Evolutionary conservation across 2,888 invertebrate genomes (phyloP).

Genomic region (Crossocerus cetratus): DNA sequence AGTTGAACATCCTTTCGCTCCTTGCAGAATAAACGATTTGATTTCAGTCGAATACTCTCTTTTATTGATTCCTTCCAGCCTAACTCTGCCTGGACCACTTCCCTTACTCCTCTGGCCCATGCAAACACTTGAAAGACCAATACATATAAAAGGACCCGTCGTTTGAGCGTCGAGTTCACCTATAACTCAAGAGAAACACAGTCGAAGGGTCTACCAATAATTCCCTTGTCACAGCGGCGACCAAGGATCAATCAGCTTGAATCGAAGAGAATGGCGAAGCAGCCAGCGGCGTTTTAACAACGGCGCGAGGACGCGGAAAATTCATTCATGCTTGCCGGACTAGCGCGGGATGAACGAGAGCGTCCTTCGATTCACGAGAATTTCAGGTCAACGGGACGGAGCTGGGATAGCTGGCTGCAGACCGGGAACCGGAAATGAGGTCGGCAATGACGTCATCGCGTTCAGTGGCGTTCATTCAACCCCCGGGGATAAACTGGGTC

Average conservation of each 20-base stretch:
- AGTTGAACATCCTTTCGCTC: background rate
- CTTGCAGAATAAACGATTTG: background rate
- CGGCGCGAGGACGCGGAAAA: conserved; percentile 46
- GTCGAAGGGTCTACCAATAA: too few relatives aligned
- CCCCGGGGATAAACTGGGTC: conserved; percentile 72
- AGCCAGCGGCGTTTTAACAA: background rate
- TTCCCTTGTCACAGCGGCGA: background rate
- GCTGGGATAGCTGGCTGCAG: conserved; percentile 61
- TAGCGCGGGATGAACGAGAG: conserved; percentile 60
- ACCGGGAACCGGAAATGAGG: conserved; percentile 71
- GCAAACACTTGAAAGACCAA: too few relatives aligned
- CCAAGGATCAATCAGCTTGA: background rate
- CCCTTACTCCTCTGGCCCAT: too few relatives aligned
- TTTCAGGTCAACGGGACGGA: conserved; percentile 64
- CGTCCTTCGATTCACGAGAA: conserved; percentile 68
- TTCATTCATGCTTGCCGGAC: conserved; percentile 61
- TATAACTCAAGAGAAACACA: too few relatives aligned
- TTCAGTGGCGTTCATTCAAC: conserved; percentile 73
- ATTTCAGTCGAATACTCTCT: background rate
- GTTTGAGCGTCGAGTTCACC: too few relatives aligned
- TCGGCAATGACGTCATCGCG: conserved; percentile 72
- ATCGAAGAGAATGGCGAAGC: background rate
- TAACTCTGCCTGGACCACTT: too few relatives aligned
- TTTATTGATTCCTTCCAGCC: too few relatives aligned
- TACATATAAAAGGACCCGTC: too few relatives aligned